Conservation (phyloP, 2,113 vertebrate species). For the Zapus hudsonius region DNA sequence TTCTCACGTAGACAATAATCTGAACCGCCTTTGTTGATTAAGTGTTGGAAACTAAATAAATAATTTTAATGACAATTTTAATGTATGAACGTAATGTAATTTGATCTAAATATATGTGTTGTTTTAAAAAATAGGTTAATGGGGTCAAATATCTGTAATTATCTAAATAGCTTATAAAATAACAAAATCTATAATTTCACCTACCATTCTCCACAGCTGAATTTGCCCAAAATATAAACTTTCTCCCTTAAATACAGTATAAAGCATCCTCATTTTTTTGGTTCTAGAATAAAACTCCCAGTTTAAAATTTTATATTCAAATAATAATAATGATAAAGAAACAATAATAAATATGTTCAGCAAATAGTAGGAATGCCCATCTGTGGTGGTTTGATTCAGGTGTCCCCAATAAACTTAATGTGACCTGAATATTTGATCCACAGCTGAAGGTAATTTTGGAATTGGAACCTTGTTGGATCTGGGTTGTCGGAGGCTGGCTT, state of each 20-base stretch:
- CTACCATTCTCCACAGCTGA: background rate
- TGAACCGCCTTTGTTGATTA: background rate
- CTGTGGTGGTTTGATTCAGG: too few species aligned
- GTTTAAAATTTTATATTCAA: background rate
- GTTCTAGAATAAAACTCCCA: background rate
- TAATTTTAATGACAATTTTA: conserved; percentile 12
- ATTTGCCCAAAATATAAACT: background rate
- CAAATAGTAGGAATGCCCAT: background rate
- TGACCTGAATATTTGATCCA: too few species aligned
- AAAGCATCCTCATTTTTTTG: background rate
- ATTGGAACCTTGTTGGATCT: too few species aligned
- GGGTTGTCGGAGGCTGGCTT: too few species aligned
- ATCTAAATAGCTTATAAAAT: conserved; percentile 19
- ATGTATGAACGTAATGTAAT: too few species aligned
- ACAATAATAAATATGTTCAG: background rate
- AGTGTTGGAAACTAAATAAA: conserved; percentile 21
- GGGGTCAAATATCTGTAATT: conserved; percentile 64
- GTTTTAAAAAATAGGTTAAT: too few species aligned
- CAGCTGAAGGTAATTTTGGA: too few species aligned
- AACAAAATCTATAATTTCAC: conserved; percentile 53
- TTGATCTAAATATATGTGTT: too few species aligned
- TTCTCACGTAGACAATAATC: conserved; percentile 1
- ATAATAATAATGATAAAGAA: background rate
- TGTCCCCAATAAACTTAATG: too few species aligned
- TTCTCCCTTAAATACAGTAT: background rate